Conservation (phyloP, 2,888 invertebrate genomes). For the Megamerina dolium region DNA sequence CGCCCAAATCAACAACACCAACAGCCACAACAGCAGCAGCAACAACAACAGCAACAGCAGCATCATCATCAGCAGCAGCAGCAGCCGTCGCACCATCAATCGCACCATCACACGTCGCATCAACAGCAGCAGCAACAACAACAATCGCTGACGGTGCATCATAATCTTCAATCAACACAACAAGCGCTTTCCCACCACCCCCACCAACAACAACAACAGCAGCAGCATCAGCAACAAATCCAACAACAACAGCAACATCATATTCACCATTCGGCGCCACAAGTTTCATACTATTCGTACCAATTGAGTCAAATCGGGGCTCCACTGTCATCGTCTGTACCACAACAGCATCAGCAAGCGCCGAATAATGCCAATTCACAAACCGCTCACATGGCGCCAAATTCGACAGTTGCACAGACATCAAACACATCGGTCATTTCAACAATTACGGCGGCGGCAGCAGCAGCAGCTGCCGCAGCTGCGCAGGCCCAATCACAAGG, state of each 20-base stretch:
- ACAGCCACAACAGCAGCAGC: constrained; percentile 31
- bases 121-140: constrained; percentile 22
- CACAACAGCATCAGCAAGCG: constrained; percentile 15
- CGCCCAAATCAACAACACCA: constrained; percentile 31
- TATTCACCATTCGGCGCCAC: constrained; percentile 21
- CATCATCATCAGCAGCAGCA: constrained; percentile 26
- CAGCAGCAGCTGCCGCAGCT: constrained; percentile 2
- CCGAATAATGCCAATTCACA: constrained; percentile 12
- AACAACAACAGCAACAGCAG: constrained; percentile 30
- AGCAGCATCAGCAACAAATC: constrained; percentile 21
- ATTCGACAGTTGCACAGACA: constrained; percentile 18
- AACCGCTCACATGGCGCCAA: constrained; percentile 17
- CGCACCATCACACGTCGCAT: constrained; percentile 21
- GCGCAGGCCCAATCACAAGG: constrained; percentile 1
- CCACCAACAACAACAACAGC: constrained; percentile 24
- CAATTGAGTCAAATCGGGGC: constrained; percentile 18
- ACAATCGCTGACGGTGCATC: constrained; percentile 20
- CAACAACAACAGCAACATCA: constrained; percentile 25
- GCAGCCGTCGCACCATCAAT: constrained; percentile 30
- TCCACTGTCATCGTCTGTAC: neutral
- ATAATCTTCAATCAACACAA: constrained; percentile 19
- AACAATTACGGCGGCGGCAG: constrained; percentile 12
- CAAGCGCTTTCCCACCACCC: constrained; percentile 19
- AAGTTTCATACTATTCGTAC: constrained; percentile 15
- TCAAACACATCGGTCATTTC: constrained; percentile 5